Base-by-base conservation (phyloP, 2,113 vertebrate species). In the Xerus inauris region DNA sequence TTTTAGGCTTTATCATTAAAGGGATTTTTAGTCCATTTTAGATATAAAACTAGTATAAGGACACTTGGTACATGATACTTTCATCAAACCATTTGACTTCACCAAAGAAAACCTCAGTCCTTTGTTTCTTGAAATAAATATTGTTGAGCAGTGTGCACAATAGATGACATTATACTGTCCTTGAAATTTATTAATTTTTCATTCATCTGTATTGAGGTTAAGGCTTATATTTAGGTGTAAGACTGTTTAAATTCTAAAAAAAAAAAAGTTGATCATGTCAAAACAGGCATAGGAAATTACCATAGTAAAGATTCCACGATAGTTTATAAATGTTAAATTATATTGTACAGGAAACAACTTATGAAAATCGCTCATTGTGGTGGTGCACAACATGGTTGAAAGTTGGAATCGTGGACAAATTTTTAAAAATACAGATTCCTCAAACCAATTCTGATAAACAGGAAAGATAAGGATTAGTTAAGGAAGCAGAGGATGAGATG, bases 161-260 rank as follows among this genome's bases (percentile, higher is more conserved):
- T 30, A 77, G 19, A 69, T 28, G 87, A 49, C 22, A 77, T 84
- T 62, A 92, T 22, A 14, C 20, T 69, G 13, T 82, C 14, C 35
- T 95, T 86, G 22, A 76, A 1, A 4, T 94, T 95, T 83, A 26
- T 84, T 87, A 54, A 71, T 87, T 80, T 16, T 93, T 85, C 16
- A 65, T 42, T 14, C 42, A 84, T 35, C 14, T 9, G 26, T 94
- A 14, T 24, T 40, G 71, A 13, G 38, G 16, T 30, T 69, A 40
- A 75, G 20, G 22, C n/a, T 94, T 35, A 88, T 65, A 80, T 30
- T n/a, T 71, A 51, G 76, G 8, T 79, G 16, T 35, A 79, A 93
- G 54, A 69, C 47, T 72, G 28, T 38, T 87, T 88, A 83, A 95
- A 67, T 79, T 79, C 32, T 73, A n/a, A 89, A 91, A 82, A 92